Conservation (phyloP, 2,113 vertebrate species). For the Pluvialis apricaria region DNA sequence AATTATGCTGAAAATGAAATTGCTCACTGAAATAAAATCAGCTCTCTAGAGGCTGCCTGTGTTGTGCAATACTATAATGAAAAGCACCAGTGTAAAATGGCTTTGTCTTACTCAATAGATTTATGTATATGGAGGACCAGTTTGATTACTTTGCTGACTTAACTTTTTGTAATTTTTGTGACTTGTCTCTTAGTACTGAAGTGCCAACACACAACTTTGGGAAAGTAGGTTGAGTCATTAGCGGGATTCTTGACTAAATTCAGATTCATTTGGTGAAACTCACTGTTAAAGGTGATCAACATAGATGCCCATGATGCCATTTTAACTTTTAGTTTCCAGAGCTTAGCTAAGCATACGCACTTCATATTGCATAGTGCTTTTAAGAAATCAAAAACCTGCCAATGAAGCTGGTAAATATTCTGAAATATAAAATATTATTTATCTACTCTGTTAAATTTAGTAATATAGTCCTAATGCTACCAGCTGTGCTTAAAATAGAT, state of each 20-base stretch:
- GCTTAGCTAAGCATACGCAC: neutral
- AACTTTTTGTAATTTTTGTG: neutral
- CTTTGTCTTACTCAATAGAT: neutral
- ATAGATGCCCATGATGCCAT: neutral
- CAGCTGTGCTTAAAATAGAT: neutral
- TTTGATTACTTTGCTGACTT: neutral
- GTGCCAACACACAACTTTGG: neutral
- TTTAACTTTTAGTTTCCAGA: neutral
- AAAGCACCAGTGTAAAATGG: neutral
- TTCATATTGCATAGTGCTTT: neutral
- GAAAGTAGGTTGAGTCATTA: neutral
- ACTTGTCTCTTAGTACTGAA: neutral
- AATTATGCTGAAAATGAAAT: constrained; percentile 30
- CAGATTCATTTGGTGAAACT: neutral
- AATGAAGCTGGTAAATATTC: neutral
- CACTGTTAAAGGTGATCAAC: neutral
- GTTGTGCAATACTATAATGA: neutral
- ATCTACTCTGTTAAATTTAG: neutral
- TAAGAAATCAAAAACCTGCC: neutral
- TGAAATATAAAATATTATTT: neutral
- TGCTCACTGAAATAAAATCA: neutral
- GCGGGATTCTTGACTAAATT: neutral
- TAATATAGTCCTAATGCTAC: neutral
- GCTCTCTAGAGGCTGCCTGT: neutral
- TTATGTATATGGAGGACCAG: neutral